A percentile compares a stretch with the other conserved stretches of the same genome.
Conservation (phyloP, 2,888 invertebrate genomes). For the Heteromyza rotundicornis region DNA sequence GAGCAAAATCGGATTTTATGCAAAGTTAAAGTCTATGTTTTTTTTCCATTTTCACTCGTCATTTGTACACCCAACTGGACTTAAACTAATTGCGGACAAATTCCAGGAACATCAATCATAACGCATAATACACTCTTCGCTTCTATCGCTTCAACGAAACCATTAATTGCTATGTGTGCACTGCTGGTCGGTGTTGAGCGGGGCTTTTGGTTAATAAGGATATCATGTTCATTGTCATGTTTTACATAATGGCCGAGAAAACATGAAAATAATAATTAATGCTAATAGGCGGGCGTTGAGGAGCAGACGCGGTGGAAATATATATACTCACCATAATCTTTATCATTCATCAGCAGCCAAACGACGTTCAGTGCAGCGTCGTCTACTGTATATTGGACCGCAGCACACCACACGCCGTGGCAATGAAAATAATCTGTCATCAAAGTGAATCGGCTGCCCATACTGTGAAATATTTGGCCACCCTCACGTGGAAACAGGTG, state of each 20-base stretch:
- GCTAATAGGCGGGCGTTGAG: slow-evolving; percentile 22
- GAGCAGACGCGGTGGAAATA: not conserved
- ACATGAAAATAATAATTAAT: slow-evolving; percentile 50
- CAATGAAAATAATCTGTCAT: slow-evolving; percentile 59
- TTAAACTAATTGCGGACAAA: slow-evolving; percentile 35
- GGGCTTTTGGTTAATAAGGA: slow-evolving; percentile 29
- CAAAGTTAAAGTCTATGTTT: slow-evolving; percentile 40
- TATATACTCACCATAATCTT: slow-evolving; percentile 8
- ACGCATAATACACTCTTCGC: slow-evolving; percentile 5
- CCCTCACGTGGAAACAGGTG: slow-evolving; percentile 42
- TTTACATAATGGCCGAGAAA: slow-evolving; percentile 39
- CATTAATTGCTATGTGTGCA: not conserved
- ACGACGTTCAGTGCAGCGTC: slow-evolving; percentile 14
- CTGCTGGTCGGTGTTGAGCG: slow-evolving; percentile 10
- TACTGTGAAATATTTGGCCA: slow-evolving; percentile 15
- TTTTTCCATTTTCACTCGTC: slow-evolving; percentile 28
- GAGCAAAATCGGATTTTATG: slow-evolving; percentile 45
- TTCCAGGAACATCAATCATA: slow-evolving; percentile 41
- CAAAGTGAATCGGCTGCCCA: slow-evolving; percentile 42
- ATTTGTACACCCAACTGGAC: not conserved
- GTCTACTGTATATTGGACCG: too few species aligned
- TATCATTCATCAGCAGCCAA: slow-evolving; percentile 19
- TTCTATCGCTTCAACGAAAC: not conserved
- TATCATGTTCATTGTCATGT: slow-evolving; percentile 40
- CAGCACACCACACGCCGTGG: slow-evolving; percentile 30